Evolutionary conservation across 2,797 vertebrate species (phyloP), one percentile per base, ranked within the genome.

Genomic region (Hephaestus fuliginosus): DNA sequence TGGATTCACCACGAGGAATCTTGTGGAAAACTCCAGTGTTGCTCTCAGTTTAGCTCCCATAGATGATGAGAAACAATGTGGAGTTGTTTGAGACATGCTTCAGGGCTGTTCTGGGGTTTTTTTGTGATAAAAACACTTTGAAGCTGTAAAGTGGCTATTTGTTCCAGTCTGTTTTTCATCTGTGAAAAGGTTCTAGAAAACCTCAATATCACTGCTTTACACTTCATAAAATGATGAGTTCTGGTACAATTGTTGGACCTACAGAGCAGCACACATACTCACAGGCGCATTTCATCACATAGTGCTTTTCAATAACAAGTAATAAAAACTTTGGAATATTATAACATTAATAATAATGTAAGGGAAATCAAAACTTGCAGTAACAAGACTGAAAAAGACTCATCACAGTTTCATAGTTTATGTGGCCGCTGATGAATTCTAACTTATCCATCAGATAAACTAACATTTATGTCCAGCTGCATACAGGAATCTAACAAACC

Each of bases 161-260:
- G 53, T 76, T 68, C 39, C 30, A 20, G 69, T 51, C 53, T 30
- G 30, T 33, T 78, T 48, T 64, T 82, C 6, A 39, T 43, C 25
- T n/a, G 25, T 69, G 6, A 52, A 58, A 71, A 74, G 15, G 67
- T 28, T 72, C 62, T 8, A n/a, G 49, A 49, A 49, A 74, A 63
- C 66, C 20, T 57, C 53, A 51, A 41, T 63, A 74, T 56, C 67
- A 43, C 49, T 25, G 28, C 41, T 44, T 55, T 53, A 55, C 63
- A 60, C 48, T 46, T 39, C 13, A 58, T 53, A 73, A 72, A 73
- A 9, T 51, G 41, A 30, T 64, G 25, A 15, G 44, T 64, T 66
- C 30, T 41, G 44, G 30, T 17, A n/a, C 13, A 33, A 0, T 28
- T 36, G 36, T 28, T 3, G 64, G 7, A 22, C 15, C 1, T 20